A percentile compares a stretch with the other conserved stretches of the same genome.
Conservation (phyloP, 2,888 invertebrate species). For the Xestia c-nigrum region DNA sequence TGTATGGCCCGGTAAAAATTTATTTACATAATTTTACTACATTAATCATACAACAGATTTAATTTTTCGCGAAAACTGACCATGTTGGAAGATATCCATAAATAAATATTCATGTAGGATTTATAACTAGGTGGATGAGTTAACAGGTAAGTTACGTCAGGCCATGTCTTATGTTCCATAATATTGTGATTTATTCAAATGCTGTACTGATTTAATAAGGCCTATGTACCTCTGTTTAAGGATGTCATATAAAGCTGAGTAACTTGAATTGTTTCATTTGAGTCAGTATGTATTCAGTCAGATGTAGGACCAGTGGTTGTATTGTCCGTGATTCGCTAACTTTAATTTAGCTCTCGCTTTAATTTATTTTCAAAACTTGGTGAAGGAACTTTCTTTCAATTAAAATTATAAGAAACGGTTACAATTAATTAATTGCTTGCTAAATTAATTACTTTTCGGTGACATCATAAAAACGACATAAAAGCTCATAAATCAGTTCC, state of each 20-base stretch:
- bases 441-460: neutral
- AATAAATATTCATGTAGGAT: constrained; percentile 36
- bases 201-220: constrained; percentile 47
- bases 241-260: constrained; percentile 33
- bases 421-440: too few relatives aligned
- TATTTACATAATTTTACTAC: constrained; percentile 1
- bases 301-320: constrained; percentile 4
- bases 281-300: constrained; percentile 45
- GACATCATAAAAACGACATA: neutral
- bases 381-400: neutral
- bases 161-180: constrained; percentile 40
- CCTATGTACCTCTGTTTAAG: constrained; percentile 40
- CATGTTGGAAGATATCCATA: constrained; percentile 25
- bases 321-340: constrained; percentile 19
- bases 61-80: constrained; percentile 16
- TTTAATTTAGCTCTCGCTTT: too few relatives aligned
- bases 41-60: constrained; percentile 22
- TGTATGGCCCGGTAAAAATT: neutral
- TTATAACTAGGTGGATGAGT: constrained; percentile 24
- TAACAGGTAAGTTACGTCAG: constrained; percentile 50
- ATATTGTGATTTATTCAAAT: constrained; percentile 55
- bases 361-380: neutral
- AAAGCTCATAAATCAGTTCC: neutral
- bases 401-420: too few relatives aligned
- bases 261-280: constrained; percentile 61